Conservation (phyloP, 1,140 invertebrate species). For the Gryon sp. region DNA sequence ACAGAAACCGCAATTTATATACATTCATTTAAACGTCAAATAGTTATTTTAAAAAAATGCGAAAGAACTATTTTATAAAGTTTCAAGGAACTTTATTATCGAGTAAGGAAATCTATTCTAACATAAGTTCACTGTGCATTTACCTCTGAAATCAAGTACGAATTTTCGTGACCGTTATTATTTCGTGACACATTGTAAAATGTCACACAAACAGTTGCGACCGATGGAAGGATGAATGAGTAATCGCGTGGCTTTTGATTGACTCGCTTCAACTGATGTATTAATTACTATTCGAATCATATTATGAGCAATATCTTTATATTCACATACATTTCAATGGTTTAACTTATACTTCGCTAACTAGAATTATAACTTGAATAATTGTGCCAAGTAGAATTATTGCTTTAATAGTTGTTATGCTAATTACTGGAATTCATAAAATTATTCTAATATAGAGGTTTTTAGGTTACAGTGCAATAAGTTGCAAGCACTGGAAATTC, state of each 20-base stretch:
- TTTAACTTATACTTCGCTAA: too few species aligned
- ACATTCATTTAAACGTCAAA: too few species aligned
- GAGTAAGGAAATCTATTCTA: too few species aligned
- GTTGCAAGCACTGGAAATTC: not conserved
- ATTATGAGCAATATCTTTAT: slow-evolving; percentile 8
- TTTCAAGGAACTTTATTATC: too few species aligned
- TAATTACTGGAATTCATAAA: slow-evolving; percentile 16
- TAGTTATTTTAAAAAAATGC: too few species aligned
- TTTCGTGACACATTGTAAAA: too few species aligned
- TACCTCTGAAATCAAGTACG: too few species aligned
- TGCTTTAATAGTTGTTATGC: slow-evolving; percentile 12
- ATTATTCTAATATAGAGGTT: slow-evolving; percentile 19
- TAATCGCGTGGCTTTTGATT: slow-evolving; percentile 25
- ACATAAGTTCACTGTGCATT: too few species aligned
- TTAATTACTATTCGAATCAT: slow-evolving; percentile 27
- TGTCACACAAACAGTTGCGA: not conserved
- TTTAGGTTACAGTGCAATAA: slow-evolving; percentile 11
- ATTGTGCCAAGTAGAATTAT: slow-evolving; percentile 1
- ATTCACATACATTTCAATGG: slow-evolving; percentile 10
- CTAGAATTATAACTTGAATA: too few species aligned
- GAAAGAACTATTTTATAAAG: too few species aligned
- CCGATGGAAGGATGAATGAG: not conserved
- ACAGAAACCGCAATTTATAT: too few species aligned
- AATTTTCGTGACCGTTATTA: too few species aligned
- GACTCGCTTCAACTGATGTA: slow-evolving; percentile 21